A percentile compares a stretch with the other conserved stretches of the same genome.
Evolutionary conservation across 2,888 invertebrate genomes (phyloP).

Genomic region (Perithous albicinctus): DNA sequence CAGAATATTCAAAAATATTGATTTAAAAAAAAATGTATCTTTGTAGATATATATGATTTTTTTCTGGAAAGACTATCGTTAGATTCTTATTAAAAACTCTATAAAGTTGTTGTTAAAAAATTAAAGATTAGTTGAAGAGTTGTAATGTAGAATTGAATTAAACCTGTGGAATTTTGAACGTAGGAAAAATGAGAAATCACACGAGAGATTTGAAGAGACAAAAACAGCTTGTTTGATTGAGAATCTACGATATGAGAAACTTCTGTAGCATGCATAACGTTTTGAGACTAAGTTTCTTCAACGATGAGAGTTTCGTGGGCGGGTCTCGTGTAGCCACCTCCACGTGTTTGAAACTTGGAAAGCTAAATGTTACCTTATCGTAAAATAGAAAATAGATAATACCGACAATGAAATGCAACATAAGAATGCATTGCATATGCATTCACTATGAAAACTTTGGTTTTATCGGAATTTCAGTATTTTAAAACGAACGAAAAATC

Average conservation of each 20-base stretch:
- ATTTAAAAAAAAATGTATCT: no score
- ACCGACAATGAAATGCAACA: background rate
- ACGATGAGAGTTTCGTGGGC: conserved; percentile 3
- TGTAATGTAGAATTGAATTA: background rate
- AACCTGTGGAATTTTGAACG: background rate
- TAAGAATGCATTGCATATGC: no score
- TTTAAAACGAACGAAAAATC: no score
- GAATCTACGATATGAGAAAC: background rate
- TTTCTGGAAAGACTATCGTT: background rate
- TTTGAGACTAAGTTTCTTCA: conserved; percentile 82
- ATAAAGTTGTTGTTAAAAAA: background rate
- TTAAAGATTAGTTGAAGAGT: background rate
- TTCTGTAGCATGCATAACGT: conserved; percentile 54
- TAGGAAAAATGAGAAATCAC: background rate
- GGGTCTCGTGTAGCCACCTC: conserved; percentile 79
- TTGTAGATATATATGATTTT: background rate
- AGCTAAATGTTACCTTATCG: background rate
- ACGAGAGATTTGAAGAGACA: background rate
- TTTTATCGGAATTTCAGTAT: no score
- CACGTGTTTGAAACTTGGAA: conserved; percentile 73
- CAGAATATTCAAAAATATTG: no score
- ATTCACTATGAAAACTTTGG: no score
- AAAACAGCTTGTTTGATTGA: background rate
- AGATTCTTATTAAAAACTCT: background rate
- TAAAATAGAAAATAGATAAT: background rate